Conservation (phyloP, 2,888 invertebrate genomes). For the Loripinus fragilis region DNA sequence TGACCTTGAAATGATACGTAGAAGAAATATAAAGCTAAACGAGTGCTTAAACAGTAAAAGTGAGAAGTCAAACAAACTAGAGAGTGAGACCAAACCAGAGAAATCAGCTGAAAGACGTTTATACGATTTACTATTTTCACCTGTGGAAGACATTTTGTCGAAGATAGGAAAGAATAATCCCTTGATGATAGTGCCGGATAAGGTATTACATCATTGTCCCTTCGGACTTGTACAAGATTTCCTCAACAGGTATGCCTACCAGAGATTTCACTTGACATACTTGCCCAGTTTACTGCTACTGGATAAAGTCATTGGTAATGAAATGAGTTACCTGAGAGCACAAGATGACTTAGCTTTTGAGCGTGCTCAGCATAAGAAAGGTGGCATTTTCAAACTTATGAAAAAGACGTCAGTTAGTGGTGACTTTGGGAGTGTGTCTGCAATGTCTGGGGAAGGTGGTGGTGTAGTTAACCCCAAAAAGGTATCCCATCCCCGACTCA, state of each 20-base stretch:
- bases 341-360: slow-evolving; percentile 77
- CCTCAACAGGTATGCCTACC: slow-evolving; percentile 61
- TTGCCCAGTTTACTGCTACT: slow-evolving; percentile 76
- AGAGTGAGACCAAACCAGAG: slow-evolving; percentile 44
- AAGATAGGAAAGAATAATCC: slow-evolving; percentile 70
- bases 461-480: slow-evolving; percentile 58
- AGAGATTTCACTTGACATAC: slow-evolving; percentile 74
- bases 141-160: slow-evolving; percentile 76
- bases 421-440: slow-evolving; percentile 19
- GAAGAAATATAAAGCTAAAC: slow-evolving; percentile 61
- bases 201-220: slow-evolving; percentile 75
- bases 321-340: slow-evolving; percentile 67
- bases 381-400: slow-evolving; percentile 58
- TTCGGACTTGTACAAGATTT: slow-evolving; percentile 76
- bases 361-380: slow-evolving; percentile 72
- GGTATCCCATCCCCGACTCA: slow-evolving; percentile 74
- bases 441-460: slow-evolving; percentile 1
- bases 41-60: slow-evolving; percentile 32
- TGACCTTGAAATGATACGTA: slow-evolving; percentile 59
- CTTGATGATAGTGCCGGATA: slow-evolving; percentile 79
- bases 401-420: slow-evolving; percentile 25
- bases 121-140: slow-evolving; percentile 77
- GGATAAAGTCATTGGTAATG: slow-evolving; percentile 75
- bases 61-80: slow-evolving; percentile 22
- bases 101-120: slow-evolving; percentile 70